Evolutionary conservation across 2,888 invertebrate species (phyloP).

Genomic region (Ochropacha duplaris): DNA sequence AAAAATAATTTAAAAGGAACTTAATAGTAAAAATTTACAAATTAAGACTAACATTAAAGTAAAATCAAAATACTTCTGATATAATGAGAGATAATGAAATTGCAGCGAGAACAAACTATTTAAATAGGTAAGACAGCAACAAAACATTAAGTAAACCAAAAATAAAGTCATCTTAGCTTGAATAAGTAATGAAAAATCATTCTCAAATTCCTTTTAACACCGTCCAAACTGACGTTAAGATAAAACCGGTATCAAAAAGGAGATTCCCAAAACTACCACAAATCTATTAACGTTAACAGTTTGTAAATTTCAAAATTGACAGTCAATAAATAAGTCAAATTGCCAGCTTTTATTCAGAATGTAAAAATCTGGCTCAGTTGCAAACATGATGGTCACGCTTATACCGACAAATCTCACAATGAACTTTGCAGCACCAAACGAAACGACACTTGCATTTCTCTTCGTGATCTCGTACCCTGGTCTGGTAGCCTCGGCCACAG

Average conservation of each 20-base stretch:
- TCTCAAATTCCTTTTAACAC: neutral
- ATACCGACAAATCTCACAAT: constrained; percentile 91
- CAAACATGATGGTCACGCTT: constrained; percentile 93
- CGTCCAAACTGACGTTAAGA: neutral
- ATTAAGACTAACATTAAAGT: neutral
- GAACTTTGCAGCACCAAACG: constrained; percentile 95
- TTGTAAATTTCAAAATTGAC: neutral
- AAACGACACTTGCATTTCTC: constrained; percentile 95
- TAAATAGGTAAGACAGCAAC: neutral
- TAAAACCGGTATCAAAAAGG: neutral
- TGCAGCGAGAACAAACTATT: neutral
- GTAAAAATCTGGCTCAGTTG: constrained; percentile 84
- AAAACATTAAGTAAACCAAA: neutral
- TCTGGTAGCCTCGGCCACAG: constrained; percentile 95
- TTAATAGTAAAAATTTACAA: neutral
- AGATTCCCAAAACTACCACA: too few species aligned
- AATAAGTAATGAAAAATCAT: too few species aligned
- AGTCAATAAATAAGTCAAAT: neutral
- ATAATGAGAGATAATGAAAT: neutral
- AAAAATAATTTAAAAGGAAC: constrained; percentile 10
- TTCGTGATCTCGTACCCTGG: constrained; percentile 90
- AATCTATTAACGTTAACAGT: too few species aligned
- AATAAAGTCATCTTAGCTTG: too few species aligned
- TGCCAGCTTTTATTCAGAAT: neutral
- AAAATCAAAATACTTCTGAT: neutral